These are phyloP conservation scores for Eristalis pertinax DNA, from an alignment of 2,888 invertebrate genomes.

Conservation along the genomic window DNA sequence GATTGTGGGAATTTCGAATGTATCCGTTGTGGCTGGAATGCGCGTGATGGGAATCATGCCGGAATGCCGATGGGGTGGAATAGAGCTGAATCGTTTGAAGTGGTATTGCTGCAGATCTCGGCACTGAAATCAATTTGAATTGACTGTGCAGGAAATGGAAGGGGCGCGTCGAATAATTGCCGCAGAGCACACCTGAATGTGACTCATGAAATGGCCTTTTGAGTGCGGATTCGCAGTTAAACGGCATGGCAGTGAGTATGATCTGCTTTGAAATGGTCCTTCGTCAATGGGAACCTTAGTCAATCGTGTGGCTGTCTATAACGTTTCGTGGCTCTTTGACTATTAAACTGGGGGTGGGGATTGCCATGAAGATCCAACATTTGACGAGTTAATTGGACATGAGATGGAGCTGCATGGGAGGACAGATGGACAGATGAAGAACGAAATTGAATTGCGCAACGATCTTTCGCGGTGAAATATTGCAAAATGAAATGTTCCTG, in stretches of 20 bases:
- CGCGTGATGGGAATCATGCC: slow-evolving; percentile 5
- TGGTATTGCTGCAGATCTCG: slow-evolving; percentile 1
- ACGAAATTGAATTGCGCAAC: too few relatives aligned
- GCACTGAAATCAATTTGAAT: slow-evolving; percentile 33
- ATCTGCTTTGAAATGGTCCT: neutral
- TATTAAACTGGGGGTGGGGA: neutral
- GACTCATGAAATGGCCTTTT: neutral
- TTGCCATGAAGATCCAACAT: neutral
- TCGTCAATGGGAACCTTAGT: neutral
- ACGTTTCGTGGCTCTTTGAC: neutral
- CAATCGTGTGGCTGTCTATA: neutral
- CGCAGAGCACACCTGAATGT: neutral
- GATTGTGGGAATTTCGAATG: slow-evolving; percentile 47
- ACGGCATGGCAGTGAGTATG: neutral
- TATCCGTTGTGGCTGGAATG: slow-evolving; percentile 24
- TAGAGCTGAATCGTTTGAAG: slow-evolving; percentile 21
- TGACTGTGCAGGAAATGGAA: slow-evolving; percentile 11
- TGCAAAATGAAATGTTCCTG: too few relatives aligned
- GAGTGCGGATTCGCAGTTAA: neutral
- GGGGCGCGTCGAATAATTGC: slow-evolving; percentile 5
- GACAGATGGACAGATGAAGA: too few relatives aligned
- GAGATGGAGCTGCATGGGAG: too few relatives aligned
- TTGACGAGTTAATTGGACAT: neutral
- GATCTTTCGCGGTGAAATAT: too few relatives aligned
- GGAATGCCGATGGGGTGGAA: neutral